Evolutionary conservation across 2,888 invertebrate species (phyloP).

Genomic region (Electrophaes corylata): DNA sequence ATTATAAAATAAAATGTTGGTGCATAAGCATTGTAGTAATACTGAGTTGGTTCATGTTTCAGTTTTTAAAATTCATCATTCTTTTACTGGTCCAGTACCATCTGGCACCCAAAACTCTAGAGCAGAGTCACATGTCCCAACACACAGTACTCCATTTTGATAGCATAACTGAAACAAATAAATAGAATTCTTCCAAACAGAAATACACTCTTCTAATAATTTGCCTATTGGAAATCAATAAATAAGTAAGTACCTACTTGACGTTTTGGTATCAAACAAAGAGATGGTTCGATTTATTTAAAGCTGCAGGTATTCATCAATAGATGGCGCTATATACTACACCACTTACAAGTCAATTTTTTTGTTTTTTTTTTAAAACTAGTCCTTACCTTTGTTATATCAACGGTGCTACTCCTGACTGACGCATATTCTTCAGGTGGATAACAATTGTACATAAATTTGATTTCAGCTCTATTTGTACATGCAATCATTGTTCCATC

Average conservation of each 20-base stretch:
- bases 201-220: background rate
- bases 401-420: conserved; percentile 64
- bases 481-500: conserved; percentile 71
- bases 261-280: no score
- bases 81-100: conserved; percentile 42
- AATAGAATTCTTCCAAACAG: background rate
- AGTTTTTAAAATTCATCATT: background rate
- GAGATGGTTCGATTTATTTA: no score
- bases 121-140: conserved; percentile 79
- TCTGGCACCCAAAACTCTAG: conserved; percentile 79
- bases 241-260: no score
- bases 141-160: conserved; percentile 72
- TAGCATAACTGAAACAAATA: conserved; percentile 73
- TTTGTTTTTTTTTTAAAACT: no score
- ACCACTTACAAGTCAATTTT: background rate
- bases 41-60: background rate
- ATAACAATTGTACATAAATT: conserved; percentile 73
- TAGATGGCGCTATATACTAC: background rate
- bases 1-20: background rate
- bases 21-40: background rate
- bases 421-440: conserved; percentile 70
- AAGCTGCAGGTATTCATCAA: background rate
- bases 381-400: conserved; percentile 70
- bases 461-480: conserved; percentile 76
- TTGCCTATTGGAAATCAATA: no score